phyloP scores from a whole-genome alignment of 2,888 invertebrate genomes.

The Teleiodes luculella region DNA sequence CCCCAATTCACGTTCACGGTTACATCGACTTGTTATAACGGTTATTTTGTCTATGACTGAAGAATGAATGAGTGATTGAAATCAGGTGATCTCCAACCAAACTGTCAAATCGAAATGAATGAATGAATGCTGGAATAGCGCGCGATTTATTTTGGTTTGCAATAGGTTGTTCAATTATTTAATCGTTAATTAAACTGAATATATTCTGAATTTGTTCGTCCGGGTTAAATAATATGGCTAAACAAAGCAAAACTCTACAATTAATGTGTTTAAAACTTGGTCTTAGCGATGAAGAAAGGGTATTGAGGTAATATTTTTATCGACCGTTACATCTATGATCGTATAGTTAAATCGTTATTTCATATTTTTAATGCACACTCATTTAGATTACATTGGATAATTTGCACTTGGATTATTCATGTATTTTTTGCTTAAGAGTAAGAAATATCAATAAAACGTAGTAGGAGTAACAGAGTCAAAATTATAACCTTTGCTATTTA shows the following conservation, averaged over 20 bases:
- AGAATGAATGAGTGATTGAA: constrained; percentile 12
- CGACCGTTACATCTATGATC: too few species aligned
- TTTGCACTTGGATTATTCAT: too few species aligned
- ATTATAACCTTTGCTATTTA: neutral
- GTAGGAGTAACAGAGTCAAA: too few species aligned
- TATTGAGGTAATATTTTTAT: constrained; percentile 46
- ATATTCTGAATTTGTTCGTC: neutral
- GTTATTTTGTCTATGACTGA: constrained; percentile 14
- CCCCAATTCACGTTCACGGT: neutral
- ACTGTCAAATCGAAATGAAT: constrained; percentile 10
- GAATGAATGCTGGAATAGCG: neutral
- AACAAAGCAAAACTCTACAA: constrained; percentile 50
- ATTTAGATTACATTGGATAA: too few species aligned
- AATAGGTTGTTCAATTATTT: neutral
- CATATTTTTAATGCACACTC: too few species aligned
- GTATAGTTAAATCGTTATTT: too few species aligned
- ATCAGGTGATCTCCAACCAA: constrained; percentile 15
- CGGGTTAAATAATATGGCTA: constrained; percentile 42
- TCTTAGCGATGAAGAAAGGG: constrained; percentile 56
- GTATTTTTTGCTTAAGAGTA: too few species aligned
- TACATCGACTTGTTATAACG: neutral
- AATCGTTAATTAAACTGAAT: neutral
- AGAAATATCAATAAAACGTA: too few species aligned
- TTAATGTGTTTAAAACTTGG: constrained; percentile 63
- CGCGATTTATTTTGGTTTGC: constrained; percentile 4